These are phyloP conservation scores for Excalfactoria chinensis DNA, from an alignment of 2,113 vertebrate genomes.

Conservation along the genomic window DNA sequence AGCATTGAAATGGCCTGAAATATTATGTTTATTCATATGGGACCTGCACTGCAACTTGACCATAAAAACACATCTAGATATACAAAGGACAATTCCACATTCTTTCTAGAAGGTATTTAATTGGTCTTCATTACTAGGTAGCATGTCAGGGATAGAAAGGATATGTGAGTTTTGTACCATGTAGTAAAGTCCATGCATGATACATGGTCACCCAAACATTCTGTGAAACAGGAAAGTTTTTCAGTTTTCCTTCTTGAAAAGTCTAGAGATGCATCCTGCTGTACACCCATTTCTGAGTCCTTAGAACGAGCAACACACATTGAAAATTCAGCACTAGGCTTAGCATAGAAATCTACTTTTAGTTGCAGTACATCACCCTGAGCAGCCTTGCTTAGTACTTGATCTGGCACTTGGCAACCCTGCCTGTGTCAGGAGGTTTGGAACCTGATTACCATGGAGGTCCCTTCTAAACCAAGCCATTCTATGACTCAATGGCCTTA, in stretches of 20 bases:
- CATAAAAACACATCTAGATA: not conserved
- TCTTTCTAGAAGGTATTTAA: not conserved
- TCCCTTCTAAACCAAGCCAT: too few relatives aligned
- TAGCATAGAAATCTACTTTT: not conserved
- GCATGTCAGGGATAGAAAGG: not conserved
- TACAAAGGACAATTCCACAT: not conserved
- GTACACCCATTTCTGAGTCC: not conserved
- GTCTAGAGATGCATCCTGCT: not conserved
- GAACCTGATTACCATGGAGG: too few relatives aligned
- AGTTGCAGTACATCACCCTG: not conserved
- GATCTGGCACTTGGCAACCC: too few relatives aligned
- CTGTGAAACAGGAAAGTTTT: not conserved
- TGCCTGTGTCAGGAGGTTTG: too few relatives aligned
- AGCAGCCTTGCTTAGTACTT: too few relatives aligned
- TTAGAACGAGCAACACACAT: not conserved
- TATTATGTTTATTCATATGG: rapidly evolving
- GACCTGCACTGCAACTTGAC: not conserved
- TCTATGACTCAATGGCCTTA: too few relatives aligned
- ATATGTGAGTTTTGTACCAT: rapidly evolving
- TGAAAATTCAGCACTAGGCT: not conserved
- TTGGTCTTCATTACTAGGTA: not conserved
- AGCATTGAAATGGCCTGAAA: not conserved
- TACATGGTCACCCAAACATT: not conserved
- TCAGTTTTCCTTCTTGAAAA: not conserved
- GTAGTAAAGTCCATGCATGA: not conserved